Evolutionary conservation across 2,113 vertebrate species (phyloP), one percentile per base, ranked within the genome.

Genomic region (Mirounga angustirostris): DNA sequence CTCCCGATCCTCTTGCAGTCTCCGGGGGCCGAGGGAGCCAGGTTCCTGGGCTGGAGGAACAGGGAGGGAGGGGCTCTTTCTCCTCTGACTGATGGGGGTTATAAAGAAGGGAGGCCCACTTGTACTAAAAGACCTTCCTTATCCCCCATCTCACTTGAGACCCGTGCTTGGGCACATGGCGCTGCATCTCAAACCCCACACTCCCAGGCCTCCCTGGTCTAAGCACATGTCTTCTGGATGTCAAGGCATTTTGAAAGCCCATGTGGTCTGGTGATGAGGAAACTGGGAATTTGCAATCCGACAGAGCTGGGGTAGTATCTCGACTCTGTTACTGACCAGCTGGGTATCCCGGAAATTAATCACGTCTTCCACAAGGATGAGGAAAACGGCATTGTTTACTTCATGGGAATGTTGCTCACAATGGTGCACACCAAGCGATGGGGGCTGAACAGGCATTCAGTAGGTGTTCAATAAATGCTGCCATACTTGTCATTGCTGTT

Each of bases 391-490:
- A 40, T 63, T 2, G 16, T 43, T 78, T 33, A 5, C 33, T 7
- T 7, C 0, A 9, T 0, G 5, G n/a, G 13, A 26, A 54, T 0
- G 22, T 1, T n/a, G 76, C 19, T 11, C 2, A 56, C 43, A 16
- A 18, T 2, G 1, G 11, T 2, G 30, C 22, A 3, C 8, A 7
- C 4, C 7, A 15, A 69, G 5, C 0, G 6, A 58, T 0, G 1
- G 4, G 3, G 18, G 10, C 18, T 69, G 52, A 43, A 18, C 13
- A 28, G 22, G 76, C 6, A 7, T 2, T 30, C 69, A 58, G 65
- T 5, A 10, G 28, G n/a, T 30, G 67, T 1, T 54, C 12, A 0
- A 7, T 14, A 10, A 59, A 13, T 2, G 63, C 16, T 0, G 0
- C 28, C 22, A 0, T 4, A 5, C 4, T 26, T 13, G 6, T 1